phyloP scores from a whole-genome alignment of 2,888 invertebrate genomes.

The Drymonia ruficornis region DNA sequence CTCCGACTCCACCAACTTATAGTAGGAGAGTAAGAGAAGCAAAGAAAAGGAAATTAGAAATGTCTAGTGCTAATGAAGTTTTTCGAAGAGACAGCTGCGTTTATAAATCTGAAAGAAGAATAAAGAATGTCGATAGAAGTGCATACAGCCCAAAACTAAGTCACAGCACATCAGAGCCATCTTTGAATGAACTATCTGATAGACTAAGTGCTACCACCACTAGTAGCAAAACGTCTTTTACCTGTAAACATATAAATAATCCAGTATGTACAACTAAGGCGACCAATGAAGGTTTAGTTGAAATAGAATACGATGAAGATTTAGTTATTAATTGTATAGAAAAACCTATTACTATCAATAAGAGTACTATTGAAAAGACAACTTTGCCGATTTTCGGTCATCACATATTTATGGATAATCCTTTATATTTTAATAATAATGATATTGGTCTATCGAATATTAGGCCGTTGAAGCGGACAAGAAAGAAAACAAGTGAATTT shows the following conservation, averaged over 20 bases:
- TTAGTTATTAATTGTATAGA: conserved; percentile 73
- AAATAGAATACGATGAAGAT: conserved; percentile 84
- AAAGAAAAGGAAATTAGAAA: conserved; percentile 78
- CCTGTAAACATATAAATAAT: conserved; percentile 44
- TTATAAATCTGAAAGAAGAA: conserved; percentile 75
- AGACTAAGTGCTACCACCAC: conserved; percentile 60
- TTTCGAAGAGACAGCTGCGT: conserved; percentile 67
- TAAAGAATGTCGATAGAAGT: conserved; percentile 58
- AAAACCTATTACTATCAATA: conserved; percentile 58
- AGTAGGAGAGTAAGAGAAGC: conserved; percentile 78
- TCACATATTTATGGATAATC: conserved; percentile 77
- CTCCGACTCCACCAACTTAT: conserved; percentile 73
- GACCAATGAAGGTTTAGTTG: conserved; percentile 78
- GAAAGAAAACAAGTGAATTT: conserved; percentile 77
- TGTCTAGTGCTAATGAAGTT: conserved; percentile 61
- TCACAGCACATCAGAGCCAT: conserved; percentile 74
- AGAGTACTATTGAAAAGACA: conserved; percentile 61
- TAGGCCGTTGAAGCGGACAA: conserved; percentile 71
- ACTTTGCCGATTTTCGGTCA: conserved; percentile 81
- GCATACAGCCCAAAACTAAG: conserved; percentile 57
- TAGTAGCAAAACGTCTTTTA: conserved; percentile 61
- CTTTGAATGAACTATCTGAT: conserved; percentile 69
- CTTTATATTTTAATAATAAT: conserved; percentile 78
- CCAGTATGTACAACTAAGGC: conserved; percentile 73
- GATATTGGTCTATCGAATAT: conserved; percentile 62